These are phyloP conservation scores for Drosophila nr. fundita DNA, from an alignment of 2,888 invertebrate genomes.

Conservation along the genomic window DNA sequence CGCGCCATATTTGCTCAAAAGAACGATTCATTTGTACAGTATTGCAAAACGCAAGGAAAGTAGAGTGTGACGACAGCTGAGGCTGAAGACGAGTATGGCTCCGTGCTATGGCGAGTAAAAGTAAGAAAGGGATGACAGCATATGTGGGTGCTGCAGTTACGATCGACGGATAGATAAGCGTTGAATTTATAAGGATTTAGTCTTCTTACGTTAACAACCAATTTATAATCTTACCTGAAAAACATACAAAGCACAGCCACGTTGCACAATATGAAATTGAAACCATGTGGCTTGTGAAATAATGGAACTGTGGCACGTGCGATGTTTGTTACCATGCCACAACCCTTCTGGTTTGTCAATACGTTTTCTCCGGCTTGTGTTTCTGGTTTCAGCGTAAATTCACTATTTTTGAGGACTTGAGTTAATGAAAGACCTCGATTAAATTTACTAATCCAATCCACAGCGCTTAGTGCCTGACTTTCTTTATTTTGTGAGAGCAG, in stretches of 20 bases:
- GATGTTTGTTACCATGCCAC: slow-evolving; percentile 66
- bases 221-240: slow-evolving; percentile 60
- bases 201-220: not conserved
- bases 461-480: slow-evolving; percentile 63
- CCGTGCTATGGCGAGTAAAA: not conserved
- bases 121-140: not conserved
- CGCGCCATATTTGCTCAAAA: no score
- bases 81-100: not conserved
- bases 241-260: slow-evolving; percentile 75
- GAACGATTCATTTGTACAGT: not conserved
- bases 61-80: not conserved
- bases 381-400: slow-evolving; percentile 66
- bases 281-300: slow-evolving; percentile 79
- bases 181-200: not conserved
- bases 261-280: slow-evolving; percentile 69
- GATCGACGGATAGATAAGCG: not conserved
- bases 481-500: slow-evolving; percentile 69
- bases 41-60: not conserved
- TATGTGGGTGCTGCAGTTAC: not conserved
- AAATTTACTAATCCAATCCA: slow-evolving; percentile 75
- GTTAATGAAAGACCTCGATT: slow-evolving; percentile 64
- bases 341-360: slow-evolving; percentile 52
- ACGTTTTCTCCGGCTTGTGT: slow-evolving; percentile 57
- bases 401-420: slow-evolving; percentile 54
- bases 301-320: slow-evolving; percentile 75